Evolutionary conservation across 2,797 vertebrate species (phyloP), one percentile per base, ranked within the genome.

Genomic region (Pseudomugil tenellus): DNA sequence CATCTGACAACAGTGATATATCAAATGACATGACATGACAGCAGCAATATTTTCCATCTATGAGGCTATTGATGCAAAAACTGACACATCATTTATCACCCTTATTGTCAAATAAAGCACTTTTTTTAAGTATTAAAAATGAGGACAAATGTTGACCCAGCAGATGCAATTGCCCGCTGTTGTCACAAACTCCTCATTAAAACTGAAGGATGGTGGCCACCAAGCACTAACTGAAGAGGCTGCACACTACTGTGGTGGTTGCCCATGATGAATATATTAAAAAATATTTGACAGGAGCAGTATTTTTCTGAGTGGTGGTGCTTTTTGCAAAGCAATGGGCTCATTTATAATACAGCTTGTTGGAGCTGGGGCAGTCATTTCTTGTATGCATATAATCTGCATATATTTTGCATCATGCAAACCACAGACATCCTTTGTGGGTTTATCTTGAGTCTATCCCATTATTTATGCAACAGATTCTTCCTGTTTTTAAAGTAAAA

Each of bases 311-410:
- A 32, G 72, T 68, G 35, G 35, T 9, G 29, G 67, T 56, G 71
- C 69, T 57, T 46, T 70, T 58, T 77, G 66, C 41, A 54, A 34
- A 39, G 55, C 34, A 37, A 65, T 28, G 16, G 77, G 57, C 34
- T 72, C 48, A 63, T 83, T 83, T 80, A 62, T 84, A 62, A 78
- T 56, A 17, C 53, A 55, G 78, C 71, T 70, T 62, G 73, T 83
- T 46, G 17, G 41, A 43, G 17, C 16, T 6, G n/a, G 43, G 43
- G 8, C 9, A 46, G 19, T 46, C n/a, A 10, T 46, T 46, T 46
- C 17, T 16, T 31, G n/a, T 34, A 7, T 58, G 32, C n/a, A n/a
- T 59, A 35, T 57, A 34, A 70, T 71, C 39, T 68, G 53, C 35
- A 77, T 51, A 63, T 17, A 39, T 39, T 39, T 1, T 16, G 14